phyloP scores from a whole-genome alignment of 2,797 vertebrate genomes.

The Thamnophis elegans region DNA sequence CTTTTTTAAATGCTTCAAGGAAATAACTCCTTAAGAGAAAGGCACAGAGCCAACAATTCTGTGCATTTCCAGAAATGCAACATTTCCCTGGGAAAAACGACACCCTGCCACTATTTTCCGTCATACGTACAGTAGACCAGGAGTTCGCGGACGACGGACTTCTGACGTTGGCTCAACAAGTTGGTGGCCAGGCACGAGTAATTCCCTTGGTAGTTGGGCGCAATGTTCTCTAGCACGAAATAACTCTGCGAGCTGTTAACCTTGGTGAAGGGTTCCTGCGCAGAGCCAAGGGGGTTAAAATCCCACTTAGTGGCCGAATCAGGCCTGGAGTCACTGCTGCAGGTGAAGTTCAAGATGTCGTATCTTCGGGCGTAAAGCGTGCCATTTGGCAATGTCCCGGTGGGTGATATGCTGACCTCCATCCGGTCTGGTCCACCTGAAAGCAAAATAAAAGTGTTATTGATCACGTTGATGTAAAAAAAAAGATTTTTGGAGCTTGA shows the following conservation, averaged over 20 bases:
- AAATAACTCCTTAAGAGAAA: not conserved
- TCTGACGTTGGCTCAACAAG: constrained; percentile 56
- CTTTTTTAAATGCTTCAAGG: not conserved
- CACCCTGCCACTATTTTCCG: not conserved
- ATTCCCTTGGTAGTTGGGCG: constrained; percentile 72
- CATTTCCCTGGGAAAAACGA: not conserved
- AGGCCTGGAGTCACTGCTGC: constrained; percentile 65
- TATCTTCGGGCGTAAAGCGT: constrained; percentile 62
- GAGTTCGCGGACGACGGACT: constrained; percentile 68
- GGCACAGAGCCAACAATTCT: not conserved
- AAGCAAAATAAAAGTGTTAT: not conserved
- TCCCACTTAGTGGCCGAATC: constrained; percentile 68
- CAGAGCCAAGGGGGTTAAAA: constrained; percentile 51
- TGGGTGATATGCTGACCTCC: constrained; percentile 53
- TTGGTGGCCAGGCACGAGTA: constrained; percentile 78
- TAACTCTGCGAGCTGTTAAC: constrained; percentile 33
- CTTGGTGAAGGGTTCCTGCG: constrained; percentile 37
- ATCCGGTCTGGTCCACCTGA: constrained; percentile 72
- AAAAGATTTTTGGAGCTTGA: no score
- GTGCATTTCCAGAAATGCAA: not conserved
- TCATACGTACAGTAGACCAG: constrained; percentile 84
- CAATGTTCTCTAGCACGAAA: constrained; percentile 67
- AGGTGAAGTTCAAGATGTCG: constrained; percentile 69
- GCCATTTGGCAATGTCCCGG: constrained; percentile 67
- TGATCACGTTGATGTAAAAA: no score